These are phyloP conservation scores for Diploptera punctata DNA, from an alignment of 2,888 invertebrate genomes.

Conservation along the genomic window DNA sequence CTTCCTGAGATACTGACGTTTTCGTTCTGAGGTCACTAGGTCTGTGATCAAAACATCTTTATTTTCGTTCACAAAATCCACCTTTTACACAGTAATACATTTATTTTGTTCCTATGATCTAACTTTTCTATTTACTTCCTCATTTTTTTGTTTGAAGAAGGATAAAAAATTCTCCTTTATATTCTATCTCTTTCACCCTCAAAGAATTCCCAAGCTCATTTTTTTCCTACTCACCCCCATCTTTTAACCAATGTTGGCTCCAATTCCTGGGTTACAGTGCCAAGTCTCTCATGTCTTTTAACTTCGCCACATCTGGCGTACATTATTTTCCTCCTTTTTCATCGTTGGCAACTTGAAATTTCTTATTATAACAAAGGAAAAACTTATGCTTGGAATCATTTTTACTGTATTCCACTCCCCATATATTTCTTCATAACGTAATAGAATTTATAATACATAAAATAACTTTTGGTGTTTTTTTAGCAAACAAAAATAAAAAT, in stretches of 20 bases:
- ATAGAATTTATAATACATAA: no score
- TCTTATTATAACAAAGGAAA: neutral
- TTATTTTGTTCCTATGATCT: conserved; percentile 18
- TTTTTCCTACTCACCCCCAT: neutral
- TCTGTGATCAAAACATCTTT: no score
- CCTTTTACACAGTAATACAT: no score
- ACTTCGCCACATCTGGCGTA: conserved; percentile 9
- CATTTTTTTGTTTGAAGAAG: no score
- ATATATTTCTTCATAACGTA: no score
- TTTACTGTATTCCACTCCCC: no score
- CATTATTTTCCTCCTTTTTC: neutral
- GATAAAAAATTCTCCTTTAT: conserved; percentile 1
- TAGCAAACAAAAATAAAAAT: no score
- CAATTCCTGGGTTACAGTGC: conserved; percentile 5
- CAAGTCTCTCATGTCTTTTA: neutral
- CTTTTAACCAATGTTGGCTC: neutral
- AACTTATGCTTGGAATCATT: no score
- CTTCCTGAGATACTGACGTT: no score
- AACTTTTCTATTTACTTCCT: conserved; percentile 21
- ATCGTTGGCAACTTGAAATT: conserved; percentile 8
- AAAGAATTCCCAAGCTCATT: neutral
- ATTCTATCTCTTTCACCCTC: neutral
- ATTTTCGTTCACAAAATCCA: no score
- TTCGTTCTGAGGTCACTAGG: no score
- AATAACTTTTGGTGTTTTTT: no score